Conservation (phyloP, 1,140 invertebrate genomes). For the Brachionus rotundiformis region DNA sequence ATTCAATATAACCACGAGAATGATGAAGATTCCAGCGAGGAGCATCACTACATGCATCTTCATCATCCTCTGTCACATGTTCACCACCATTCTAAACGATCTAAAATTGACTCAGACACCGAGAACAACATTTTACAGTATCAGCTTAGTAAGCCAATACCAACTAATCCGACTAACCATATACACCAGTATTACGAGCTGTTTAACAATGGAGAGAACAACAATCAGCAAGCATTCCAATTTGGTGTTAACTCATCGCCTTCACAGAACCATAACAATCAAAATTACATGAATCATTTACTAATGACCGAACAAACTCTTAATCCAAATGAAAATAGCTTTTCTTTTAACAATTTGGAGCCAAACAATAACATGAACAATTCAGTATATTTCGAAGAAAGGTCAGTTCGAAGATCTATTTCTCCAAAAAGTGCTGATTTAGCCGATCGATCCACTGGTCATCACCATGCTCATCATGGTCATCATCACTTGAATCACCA, state of each 20-base stretch:
- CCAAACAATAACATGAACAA: neutral
- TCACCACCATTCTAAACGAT: neutral
- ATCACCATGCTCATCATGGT: neutral
- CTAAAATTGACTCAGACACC: neutral
- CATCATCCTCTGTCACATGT: neutral
- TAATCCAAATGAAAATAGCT: conserved; percentile 7
- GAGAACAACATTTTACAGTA: neutral
- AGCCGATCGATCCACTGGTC: neutral
- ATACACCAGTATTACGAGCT: conserved; percentile 7
- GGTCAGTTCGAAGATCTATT: neutral
- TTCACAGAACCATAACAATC: neutral
- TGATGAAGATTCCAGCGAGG: conserved; percentile 3
- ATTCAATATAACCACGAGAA: conserved; percentile 1
- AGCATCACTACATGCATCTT: conserved; percentile 16
- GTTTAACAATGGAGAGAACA: neutral
- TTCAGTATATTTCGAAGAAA: conserved; percentile 33
- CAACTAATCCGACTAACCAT: neutral
- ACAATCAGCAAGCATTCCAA: conserved; percentile 2
- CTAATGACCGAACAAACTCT: conserved; percentile 1
- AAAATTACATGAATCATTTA: neutral
- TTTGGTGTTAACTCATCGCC: neutral
- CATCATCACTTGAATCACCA: neutral
- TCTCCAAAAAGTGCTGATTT: neutral
- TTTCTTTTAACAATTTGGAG: conserved; percentile 1
- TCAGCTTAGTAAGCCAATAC: neutral